Percentiles rank a stretch among this genome's conserved stretches.
Evolutionary conservation across 2,888 invertebrate species (phyloP).

Genomic region (Hyposoter didymator): DNA sequence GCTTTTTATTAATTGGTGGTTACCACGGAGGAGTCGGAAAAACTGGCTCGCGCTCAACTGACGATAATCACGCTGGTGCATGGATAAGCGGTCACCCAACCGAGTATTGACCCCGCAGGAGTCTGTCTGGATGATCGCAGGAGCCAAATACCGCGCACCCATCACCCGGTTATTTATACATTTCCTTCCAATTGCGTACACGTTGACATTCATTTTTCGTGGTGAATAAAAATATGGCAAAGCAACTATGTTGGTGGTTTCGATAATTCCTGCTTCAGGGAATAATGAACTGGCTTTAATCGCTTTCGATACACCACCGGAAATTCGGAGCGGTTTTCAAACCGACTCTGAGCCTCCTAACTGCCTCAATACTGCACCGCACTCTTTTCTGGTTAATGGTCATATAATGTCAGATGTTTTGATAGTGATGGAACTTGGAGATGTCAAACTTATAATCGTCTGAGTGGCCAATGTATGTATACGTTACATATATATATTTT

Average conservation of each 20-base stretch:
- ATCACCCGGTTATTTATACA: too few relatives aligned
- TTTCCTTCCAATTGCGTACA: too few relatives aligned
- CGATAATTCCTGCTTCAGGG: not conserved
- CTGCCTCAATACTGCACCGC: not conserved
- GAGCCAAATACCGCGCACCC: too few relatives aligned
- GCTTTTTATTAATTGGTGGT: too few relatives aligned
- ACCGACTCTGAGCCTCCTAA: not conserved
- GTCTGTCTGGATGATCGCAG: too few relatives aligned
- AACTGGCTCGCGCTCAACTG: too few relatives aligned
- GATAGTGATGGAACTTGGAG: not conserved
- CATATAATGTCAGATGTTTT: not conserved
- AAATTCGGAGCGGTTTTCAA: not conserved
- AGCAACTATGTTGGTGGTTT: not conserved
- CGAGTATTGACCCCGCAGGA: too few relatives aligned
- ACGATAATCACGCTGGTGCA: too few relatives aligned
- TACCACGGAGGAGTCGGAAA: too few relatives aligned
- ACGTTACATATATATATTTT: conserved; percentile 20
- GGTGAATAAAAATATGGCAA: not conserved
- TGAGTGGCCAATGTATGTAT: conserved; percentile 14
- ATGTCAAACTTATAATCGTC: conserved; percentile 1
- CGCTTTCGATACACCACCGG: not conserved
- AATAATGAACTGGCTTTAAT: not conserved
- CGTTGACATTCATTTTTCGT: not conserved
- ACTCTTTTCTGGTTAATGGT: not conserved
- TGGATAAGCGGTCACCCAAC: too few relatives aligned